Conservation (phyloP, 2,113 vertebrate species). For the Hepsetus odoe region DNA sequence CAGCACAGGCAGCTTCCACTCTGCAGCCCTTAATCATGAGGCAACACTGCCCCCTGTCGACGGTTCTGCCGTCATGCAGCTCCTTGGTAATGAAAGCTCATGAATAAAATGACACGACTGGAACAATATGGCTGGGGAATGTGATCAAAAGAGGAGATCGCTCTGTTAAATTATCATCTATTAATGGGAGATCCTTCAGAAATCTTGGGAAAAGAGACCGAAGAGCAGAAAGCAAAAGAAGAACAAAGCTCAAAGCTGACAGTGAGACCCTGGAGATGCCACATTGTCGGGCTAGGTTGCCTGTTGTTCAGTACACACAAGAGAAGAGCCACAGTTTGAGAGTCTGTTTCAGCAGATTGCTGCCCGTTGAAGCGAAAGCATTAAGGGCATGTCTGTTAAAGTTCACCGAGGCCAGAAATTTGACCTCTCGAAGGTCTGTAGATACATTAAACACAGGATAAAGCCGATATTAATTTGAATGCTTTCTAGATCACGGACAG, state of each 20-base stretch:
- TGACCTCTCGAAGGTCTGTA: not conserved
- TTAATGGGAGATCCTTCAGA: not conserved
- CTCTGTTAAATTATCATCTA: not conserved
- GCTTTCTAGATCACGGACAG: not conserved
- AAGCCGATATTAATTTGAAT: constrained; percentile 26
- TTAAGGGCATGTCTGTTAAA: not conserved
- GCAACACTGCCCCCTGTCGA: constrained; percentile 80
- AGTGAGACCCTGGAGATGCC: not conserved
- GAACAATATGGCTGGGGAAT: not conserved
- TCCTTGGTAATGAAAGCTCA: not conserved
- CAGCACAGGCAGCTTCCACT: not conserved
- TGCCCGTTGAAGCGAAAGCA: not conserved
- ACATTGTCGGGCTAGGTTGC: not conserved
- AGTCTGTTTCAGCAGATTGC: not conserved
- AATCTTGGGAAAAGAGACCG: not conserved
- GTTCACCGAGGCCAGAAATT: not conserved
- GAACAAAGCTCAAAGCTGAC: not conserved
- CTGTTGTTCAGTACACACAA: not conserved
- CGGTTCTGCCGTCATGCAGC: not conserved
- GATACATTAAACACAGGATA: not conserved
- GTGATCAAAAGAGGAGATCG: not conserved
- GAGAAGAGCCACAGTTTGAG: not conserved
- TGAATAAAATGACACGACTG: not conserved
- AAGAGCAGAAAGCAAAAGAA: not conserved
- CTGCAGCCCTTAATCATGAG: constrained; percentile 57